Evolutionary conservation across 1,140 invertebrate genomes (phyloP), one percentile per base, ranked within the genome.

Genomic region (Listronotus oregonensis): DNA sequence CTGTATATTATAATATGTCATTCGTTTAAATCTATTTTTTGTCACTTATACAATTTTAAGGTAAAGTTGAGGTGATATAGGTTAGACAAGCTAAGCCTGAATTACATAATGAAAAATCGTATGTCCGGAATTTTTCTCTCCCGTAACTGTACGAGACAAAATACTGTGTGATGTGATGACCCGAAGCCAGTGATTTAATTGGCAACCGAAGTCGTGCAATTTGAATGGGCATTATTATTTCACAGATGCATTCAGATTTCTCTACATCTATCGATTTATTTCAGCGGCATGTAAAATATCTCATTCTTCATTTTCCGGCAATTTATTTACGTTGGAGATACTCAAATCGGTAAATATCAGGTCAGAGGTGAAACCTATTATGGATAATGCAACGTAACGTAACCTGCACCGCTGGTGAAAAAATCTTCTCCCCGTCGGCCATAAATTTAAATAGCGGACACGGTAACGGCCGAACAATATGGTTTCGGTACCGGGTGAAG

Each of bases 341-440:
- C 49, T 37, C 47, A 61, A 40, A 61, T 61, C 59, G 34, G 59
- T 52, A 62, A 62, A 62, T 62, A 62, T 32, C 59, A 54, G 59
- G 59, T 62, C 59, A 62, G 47, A 62, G 59, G 59, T 62, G 59
- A 62, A 51, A 21, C 59, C 51, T 62, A 62, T 62, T 62, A 62
- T 46, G 44, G 42, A 34, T 47, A 59, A 59, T 50, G 57, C 27
- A 59, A 31, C 44, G 31, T 21, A 27, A 47, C 27, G 57, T 15
- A 59, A 59, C 31, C 9, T 18, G 21, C 18, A 54, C 32, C 44
- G 47, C 21, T 32, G 59, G 37, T 52, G 47, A 54, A 62, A 62
- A 62, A 62, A 8, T 42, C 9, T 15, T 32, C 32, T 37, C 18
- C 42, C 34, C 44, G 43, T n/a, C 18, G 32, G 43, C 49, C 12